A percentile compares a stretch with the other conserved stretches of the same genome.
These are phyloP conservation scores for Darwinula stevensoni DNA, from an alignment of 2,888 invertebrate species.

Conservation along the genomic window DNA sequence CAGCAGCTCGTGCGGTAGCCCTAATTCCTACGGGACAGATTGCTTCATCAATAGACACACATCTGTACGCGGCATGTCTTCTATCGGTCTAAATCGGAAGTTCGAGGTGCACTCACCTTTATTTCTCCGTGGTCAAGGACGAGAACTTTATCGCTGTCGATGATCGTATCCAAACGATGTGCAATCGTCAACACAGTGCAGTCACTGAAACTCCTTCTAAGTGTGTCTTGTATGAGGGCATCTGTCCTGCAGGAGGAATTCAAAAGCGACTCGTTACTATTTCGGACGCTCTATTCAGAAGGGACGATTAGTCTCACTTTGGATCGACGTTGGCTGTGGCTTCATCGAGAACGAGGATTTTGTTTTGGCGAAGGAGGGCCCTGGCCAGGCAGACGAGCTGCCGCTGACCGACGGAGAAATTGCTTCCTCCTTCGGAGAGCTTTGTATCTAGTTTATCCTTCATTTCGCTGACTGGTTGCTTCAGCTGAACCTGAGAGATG, in stretches of 20 bases:
- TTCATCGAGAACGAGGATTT: slow-evolving; percentile 60
- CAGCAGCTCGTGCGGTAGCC: too few species aligned
- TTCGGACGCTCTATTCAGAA: not conserved
- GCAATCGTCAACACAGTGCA: slow-evolving; percentile 30
- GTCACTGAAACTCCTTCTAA: slow-evolving; percentile 21
- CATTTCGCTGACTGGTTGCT: slow-evolving; percentile 29
- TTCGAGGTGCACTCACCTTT: too few species aligned
- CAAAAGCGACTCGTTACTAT: not conserved
- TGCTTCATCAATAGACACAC: too few species aligned
- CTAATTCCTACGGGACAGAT: too few species aligned
- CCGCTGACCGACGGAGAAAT: slow-evolving; percentile 66
- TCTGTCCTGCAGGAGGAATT: slow-evolving; percentile 19
- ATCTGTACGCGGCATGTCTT: too few species aligned
- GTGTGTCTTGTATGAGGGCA: slow-evolving; percentile 21
- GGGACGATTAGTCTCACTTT: slow-evolving; percentile 12
- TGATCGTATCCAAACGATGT: too few species aligned
- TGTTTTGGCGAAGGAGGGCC: slow-evolving; percentile 51
- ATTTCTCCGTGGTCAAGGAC: slow-evolving; percentile 28
- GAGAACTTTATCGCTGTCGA: too few species aligned
- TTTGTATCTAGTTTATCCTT: slow-evolving; percentile 34
- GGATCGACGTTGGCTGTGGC: slow-evolving; percentile 43
- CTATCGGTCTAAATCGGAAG: too few species aligned
- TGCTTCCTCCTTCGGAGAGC: slow-evolving; percentile 41
- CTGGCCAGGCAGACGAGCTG: slow-evolving; percentile 68
- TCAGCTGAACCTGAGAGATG: slow-evolving; percentile 36